phyloP scores from a whole-genome alignment of 1,140 invertebrate species.

The Sarcophaga bullata region DNA sequence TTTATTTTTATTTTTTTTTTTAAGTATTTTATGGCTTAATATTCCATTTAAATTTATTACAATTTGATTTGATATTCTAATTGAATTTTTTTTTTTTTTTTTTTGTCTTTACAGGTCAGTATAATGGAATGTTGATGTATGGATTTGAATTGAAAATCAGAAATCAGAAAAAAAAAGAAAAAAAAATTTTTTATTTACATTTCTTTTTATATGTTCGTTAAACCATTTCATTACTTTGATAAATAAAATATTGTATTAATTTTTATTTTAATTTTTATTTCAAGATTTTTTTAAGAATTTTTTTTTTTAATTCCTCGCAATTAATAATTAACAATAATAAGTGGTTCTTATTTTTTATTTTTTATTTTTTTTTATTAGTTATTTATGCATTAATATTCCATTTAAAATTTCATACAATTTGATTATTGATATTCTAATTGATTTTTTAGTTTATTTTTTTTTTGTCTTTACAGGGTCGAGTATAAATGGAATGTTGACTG shows the following conservation, averaged over 20 bases:
- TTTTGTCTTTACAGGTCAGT: conserved; percentile 33
- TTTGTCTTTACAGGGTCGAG: conserved; percentile 33
- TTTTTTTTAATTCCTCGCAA: not conserved
- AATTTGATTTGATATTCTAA: not conserved
- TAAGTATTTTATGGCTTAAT: too few relatives aligned
- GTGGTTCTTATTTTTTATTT: too few relatives aligned
- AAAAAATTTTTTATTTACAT: too few relatives aligned
- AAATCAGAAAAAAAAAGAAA: too few relatives aligned
- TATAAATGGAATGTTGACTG: not conserved
- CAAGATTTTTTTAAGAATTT: conserved; percentile 25
- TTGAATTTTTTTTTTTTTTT: not conserved
- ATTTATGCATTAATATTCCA: too few relatives aligned
- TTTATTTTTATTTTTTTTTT: not conserved
- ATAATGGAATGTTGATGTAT: not conserved
- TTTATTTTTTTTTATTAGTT: not conserved
- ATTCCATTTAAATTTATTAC: conserved; percentile 2
- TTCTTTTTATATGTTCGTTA: too few relatives aligned
- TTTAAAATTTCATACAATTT: not conserved
- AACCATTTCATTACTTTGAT: too few relatives aligned
- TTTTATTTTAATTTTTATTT: not conserved
- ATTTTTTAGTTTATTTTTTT: not conserved
- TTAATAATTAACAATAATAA: not conserved
- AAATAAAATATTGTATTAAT: too few relatives aligned
- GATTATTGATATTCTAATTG: not conserved
- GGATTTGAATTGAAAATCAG: too few relatives aligned